Evolutionary conservation across 2,797 vertebrate species (phyloP), one percentile per base, ranked within the genome.

Genomic region (Anomalospiza imberbis): DNA sequence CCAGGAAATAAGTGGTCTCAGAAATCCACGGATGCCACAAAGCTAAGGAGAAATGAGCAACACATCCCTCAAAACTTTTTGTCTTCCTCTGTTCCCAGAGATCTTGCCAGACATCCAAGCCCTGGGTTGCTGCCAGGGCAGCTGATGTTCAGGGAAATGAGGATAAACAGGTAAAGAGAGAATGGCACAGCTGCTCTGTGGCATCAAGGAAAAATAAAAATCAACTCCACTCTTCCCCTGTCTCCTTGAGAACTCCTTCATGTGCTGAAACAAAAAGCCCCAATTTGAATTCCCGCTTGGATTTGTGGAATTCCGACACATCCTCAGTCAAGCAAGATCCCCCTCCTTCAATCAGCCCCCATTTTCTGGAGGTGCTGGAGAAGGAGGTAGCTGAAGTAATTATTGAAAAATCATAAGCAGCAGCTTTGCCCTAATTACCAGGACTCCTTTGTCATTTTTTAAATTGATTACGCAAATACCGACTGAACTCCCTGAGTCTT

Each of bases 341-440:
- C 50, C 50, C 95, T 96, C 95, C 96, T 97, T 97, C 97, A 97
- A 97, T 97, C 97, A 98, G 94, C 29, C 85, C 66, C 95, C 93
- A 92, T 97, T 97, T 98, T 94, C 97, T 97, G 94, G 89, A 97
- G 97, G 84, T 26, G 71, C 9, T 73, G 81, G 95, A 86, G 88
- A 91, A 96, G 88, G 71, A 96, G 95, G 96, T 96, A 97, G 84
- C 91, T 92, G 73, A 95, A 97, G 93, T 73, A 96, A 97, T 97
- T 96, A 97, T 86, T 94, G 97, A 96, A 96, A 97, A 97, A 94
- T 97, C 96, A 53, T 94, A 94, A 98, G 95, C 91, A 90, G 89
- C 95, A 97, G 97, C 96, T 97, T 97, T 96, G 89, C 94, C 93
- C 96, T 97, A 96, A 97, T 98, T 97, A 96, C 92, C 87, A 90